These are phyloP conservation scores for Tachystola acroxantha DNA, from an alignment of 2,888 invertebrate genomes.

Conservation along the genomic window DNA sequence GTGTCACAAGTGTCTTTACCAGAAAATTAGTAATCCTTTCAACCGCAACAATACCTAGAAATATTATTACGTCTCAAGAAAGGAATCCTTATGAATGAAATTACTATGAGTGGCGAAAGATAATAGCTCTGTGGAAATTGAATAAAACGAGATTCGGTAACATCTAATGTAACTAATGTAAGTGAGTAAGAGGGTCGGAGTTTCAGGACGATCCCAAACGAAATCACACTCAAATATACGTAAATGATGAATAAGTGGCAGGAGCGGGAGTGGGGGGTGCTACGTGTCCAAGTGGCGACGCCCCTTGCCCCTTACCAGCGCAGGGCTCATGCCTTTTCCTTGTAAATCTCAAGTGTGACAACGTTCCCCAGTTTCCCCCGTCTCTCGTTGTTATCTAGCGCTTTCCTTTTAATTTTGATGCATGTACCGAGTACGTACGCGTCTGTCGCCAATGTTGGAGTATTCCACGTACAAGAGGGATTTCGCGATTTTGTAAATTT, in stretches of 20 bases:
- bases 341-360: conserved; percentile 62
- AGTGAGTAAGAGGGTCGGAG: conserved; percentile 53
- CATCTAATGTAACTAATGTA: conserved; percentile 63
- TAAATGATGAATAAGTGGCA: conserved; percentile 70
- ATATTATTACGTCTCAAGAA: conserved; percentile 44
- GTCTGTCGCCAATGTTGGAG: conserved; percentile 14
- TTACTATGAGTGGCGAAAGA: conserved; percentile 55
- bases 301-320: conserved; percentile 27
- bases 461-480: no score
- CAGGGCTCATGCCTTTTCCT: conserved; percentile 35
- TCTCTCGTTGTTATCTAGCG: conserved; percentile 42
- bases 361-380: conserved; percentile 43
- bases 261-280: conserved; percentile 33
- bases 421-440: no score
- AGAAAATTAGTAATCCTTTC: conserved; percentile 27
- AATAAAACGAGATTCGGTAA: conserved; percentile 62
- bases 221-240: conserved; percentile 72
- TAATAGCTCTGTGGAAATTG: conserved; percentile 59
- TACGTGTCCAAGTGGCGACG: conserved; percentile 66
- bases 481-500: no score
- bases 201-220: conserved; percentile 60
- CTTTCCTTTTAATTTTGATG: conserved; percentile 44
- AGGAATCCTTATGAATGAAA: conserved; percentile 33
- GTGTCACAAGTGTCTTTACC: conserved; percentile 7
- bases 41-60: conserved; percentile 29